Evolutionary conservation across 2,113 vertebrate species (phyloP).

Genomic region (Nibea albiflora): DNA sequence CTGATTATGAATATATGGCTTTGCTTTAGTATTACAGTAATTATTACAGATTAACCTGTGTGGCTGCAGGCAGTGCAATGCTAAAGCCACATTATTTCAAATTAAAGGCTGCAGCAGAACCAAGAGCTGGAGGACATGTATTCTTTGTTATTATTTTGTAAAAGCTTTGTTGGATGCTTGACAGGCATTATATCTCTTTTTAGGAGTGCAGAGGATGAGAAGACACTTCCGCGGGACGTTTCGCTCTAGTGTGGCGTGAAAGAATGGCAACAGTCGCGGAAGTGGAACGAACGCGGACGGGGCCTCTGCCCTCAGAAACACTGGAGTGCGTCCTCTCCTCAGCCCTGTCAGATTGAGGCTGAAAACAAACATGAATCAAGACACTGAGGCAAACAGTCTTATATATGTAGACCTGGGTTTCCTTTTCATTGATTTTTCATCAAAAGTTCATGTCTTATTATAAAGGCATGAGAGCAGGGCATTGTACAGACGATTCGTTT

Average conservation of each 20-base stretch:
- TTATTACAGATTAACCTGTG: constrained; percentile 58
- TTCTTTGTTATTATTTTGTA: neutral
- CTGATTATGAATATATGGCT: constrained; percentile 81
- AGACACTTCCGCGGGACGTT: neutral
- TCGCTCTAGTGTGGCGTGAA: constrained; percentile 54
- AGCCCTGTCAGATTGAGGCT: constrained; percentile 26
- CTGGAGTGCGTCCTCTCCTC: constrained; percentile 30
- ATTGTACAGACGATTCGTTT: constrained; percentile 27
- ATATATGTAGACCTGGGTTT: neutral
- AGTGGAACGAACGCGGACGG: constrained; percentile 22
- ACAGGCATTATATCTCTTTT: constrained; percentile 21
- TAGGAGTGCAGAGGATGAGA: neutral
- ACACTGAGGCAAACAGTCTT: constrained; percentile 24
- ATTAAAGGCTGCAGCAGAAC: constrained; percentile 77
- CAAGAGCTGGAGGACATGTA: constrained; percentile 62
- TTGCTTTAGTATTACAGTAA: constrained; percentile 87
- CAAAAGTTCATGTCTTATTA: constrained; percentile 30
- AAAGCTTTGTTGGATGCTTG: neutral
- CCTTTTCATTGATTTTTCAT: constrained; percentile 42
- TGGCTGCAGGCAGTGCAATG: constrained; percentile 82
- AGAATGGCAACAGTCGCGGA: constrained; percentile 29
- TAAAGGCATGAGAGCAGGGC: constrained; percentile 18
- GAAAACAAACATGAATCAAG: constrained; percentile 41
- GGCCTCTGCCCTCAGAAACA: constrained; percentile 46
- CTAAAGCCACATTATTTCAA: constrained; percentile 76